phyloP scores from a whole-genome alignment of 2,113 vertebrate genomes.

The Melospiza melodia region DNA sequence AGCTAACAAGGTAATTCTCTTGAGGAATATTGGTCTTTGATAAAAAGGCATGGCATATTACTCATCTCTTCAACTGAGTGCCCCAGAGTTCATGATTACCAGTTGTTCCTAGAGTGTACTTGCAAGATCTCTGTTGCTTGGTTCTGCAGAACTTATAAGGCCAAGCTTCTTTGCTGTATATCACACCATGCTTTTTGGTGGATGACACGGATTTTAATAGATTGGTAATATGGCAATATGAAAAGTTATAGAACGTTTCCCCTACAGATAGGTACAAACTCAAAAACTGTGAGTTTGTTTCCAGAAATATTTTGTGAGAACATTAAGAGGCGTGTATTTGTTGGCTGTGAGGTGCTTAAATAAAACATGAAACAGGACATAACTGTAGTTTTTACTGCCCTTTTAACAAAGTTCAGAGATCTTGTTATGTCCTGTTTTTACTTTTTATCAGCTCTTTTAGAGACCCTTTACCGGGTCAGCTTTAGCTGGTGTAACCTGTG shows the following conservation, averaged over 20 bases:
- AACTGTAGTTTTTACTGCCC: background rate
- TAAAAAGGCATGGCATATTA: background rate
- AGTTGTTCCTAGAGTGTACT: background rate
- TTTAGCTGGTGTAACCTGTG: background rate
- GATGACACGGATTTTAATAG: background rate
- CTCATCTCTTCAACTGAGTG: rapidly evolving
- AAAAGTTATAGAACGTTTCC: background rate
- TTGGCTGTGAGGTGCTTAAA: background rate
- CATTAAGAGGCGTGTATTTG: background rate
- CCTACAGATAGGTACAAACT: background rate
- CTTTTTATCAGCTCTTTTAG: background rate
- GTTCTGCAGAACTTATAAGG: background rate
- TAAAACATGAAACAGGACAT: background rate
- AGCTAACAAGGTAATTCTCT: background rate
- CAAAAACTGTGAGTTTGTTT: background rate
- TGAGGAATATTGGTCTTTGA: background rate
- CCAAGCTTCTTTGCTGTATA: background rate
- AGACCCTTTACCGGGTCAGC: background rate
- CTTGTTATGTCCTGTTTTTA: background rate
- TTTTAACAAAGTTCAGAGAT: background rate
- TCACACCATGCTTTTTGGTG: background rate
- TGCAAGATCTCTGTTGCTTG: background rate
- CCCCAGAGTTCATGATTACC: background rate
- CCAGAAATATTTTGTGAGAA: background rate
- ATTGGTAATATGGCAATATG: background rate